Evolutionary conservation across 2,797 vertebrate genomes (phyloP), one percentile per base, ranked within the genome.

Genomic region (Hippopotamyrus pictus): DNA sequence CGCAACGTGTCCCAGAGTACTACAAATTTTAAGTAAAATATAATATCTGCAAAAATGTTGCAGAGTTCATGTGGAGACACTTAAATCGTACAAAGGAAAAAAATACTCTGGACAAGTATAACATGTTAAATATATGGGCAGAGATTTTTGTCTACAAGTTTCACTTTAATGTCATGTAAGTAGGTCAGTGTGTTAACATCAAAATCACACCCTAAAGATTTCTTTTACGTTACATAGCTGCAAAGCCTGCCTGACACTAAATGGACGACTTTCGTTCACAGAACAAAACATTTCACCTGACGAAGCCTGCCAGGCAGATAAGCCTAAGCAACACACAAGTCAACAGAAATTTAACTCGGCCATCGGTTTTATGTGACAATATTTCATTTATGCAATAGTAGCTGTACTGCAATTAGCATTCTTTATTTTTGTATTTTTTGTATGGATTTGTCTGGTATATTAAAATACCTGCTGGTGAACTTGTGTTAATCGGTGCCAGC

Each of bases 151-250:
- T 17, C 5, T 17, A 14, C 12, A 41, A 76, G 12, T 79, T 44
- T 19, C 29, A 17, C 25, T 65, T 29, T 65, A 29, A 12, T 29
- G 62, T 33, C 5, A 69, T 33, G 73, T 44, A 79, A 79, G 33
- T 44, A 79, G 73, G 73, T 79, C 73, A 79, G 73, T 79, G 73
- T 79, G 73, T 79, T 19, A 44, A 79, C 73, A 79, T 79, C 37
- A 79, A 79, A 41, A 79, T 79, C 73, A 79, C 73, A 79, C 33
- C 73, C 73, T 6, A 79, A 44, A 79, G 37, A 37, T 79, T 79
- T 79, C 37, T 44, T 17, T 44, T 2, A 79, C 33, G 17, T 44
- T 37, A n/a, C 17, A 12, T 17, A 44, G 73, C 37, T 41, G 33
- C 29, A 76, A 76, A 41, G 69, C 69, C 69, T 33, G 69, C 29